These are phyloP conservation scores for Endomychus coccineus DNA, from an alignment of 2,888 invertebrate genomes.

Conservation along the genomic window DNA sequence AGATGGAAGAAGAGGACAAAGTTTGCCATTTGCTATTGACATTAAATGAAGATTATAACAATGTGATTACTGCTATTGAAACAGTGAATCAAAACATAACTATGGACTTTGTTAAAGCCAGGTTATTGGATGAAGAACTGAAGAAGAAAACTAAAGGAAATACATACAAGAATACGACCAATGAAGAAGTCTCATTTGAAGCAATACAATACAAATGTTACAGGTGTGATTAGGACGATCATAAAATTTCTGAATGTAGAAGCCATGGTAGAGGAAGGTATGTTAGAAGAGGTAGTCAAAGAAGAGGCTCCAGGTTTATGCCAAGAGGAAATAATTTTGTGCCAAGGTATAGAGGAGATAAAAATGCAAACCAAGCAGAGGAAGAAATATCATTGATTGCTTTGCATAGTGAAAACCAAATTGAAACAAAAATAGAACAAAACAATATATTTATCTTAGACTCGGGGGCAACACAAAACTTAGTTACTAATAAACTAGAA, in stretches of 20 bases:
- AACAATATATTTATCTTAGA: slow-evolving; percentile 11
- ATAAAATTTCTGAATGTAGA: slow-evolving; percentile 12
- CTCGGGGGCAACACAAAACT: slow-evolving; percentile 13
- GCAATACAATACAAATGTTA: slow-evolving; percentile 11
- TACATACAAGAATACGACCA: slow-evolving; percentile 10
- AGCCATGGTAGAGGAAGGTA: slow-evolving; percentile 4
- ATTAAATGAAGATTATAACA: slow-evolving; percentile 21
- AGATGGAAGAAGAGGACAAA: slow-evolving; percentile 25
- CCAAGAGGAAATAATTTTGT: too few species aligned
- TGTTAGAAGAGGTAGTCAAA: slow-evolving; percentile 1
- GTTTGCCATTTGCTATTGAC: slow-evolving; percentile 24
- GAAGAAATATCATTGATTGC: slow-evolving; percentile 10
- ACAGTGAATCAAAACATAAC: slow-evolving; percentile 20
- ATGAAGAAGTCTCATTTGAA: slow-evolving; percentile 13
- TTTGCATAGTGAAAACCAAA: not conserved
- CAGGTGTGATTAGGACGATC: slow-evolving; percentile 10
- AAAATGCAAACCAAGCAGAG: slow-evolving; percentile 5
- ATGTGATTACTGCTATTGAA: slow-evolving; percentile 26
- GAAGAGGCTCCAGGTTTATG: slow-evolving; percentile 7
- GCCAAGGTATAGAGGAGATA: not conserved
- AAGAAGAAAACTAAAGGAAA: slow-evolving; percentile 16
- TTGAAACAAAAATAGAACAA: slow-evolving; percentile 1
- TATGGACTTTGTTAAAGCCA: slow-evolving; percentile 25
- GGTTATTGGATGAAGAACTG: slow-evolving; percentile 23
- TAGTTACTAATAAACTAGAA: slow-evolving; percentile 9